Base-by-base conservation (phyloP, 1,140 invertebrate genomes). In the Oreohelix idahoensis region DNA sequence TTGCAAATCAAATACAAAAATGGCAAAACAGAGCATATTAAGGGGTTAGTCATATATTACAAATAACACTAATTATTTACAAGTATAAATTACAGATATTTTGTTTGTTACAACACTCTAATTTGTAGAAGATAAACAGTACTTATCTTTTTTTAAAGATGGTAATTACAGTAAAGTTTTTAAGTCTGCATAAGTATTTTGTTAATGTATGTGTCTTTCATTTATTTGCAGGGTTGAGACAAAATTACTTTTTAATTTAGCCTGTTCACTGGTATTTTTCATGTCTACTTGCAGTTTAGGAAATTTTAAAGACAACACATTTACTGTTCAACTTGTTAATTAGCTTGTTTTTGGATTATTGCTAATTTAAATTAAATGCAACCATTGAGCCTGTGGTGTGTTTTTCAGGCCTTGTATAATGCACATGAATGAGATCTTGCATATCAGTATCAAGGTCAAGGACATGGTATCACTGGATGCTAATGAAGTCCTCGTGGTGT, bases 401-500 rank as follows among this genome's bases (percentile, higher is more conserved):
- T 11, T 45, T 51, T 8, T 10, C 71, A 82, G 80, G 35, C 91
- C 91, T 58, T 89, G 89, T 84, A 85, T 86, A 0, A 86, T 88
- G 80, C 90, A 86, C 69, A 69, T 81, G 36, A 90, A 91, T 82
- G 88, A 89, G 13, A 80, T 90, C 2, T 81, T 84, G 20, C 88
- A 90, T 74, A 70, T 75, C 26, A 80, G 73, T 42, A 87, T 91
- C 5, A 38, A 76, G 23, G 85, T 86, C 17, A 42, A 83, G 10
- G 51, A 86, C 1, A 87, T 88, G 82, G 87, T 88, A 29, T 88
- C 91, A 36, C 74, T 92, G 71, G 90, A 91, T 87, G 91, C 90
- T 26, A 91, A 91, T 84, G 91, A 92, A 80, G 89, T 88, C 13
- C 63, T 92, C 23, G 88, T 92, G 23, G 88, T 91, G 0, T 92